Conservation (phyloP, 2,113 vertebrate species). For the Numida meleagris region DNA sequence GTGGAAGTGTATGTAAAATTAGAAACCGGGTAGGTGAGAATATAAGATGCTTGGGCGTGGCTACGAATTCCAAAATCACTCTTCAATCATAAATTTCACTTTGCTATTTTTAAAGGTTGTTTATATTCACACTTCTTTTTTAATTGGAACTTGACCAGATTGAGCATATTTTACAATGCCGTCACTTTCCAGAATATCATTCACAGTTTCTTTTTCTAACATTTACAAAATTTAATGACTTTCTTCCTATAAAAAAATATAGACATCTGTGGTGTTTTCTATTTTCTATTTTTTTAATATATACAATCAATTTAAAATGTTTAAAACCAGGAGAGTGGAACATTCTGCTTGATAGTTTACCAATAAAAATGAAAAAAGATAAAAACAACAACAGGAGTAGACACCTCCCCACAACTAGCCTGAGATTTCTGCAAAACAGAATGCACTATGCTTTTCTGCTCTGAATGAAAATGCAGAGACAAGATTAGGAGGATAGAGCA, state of each 20-base stretch:
- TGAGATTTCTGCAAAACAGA: not conserved
- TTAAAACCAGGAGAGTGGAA: conserved; percentile 45
- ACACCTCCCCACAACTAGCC: not conserved
- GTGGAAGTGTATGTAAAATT: conserved; percentile 18
- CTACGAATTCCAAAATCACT: conserved; percentile 6
- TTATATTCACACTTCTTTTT: conserved; percentile 65
- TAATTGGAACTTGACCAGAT: conserved; percentile 68
- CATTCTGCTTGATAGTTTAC: conserved; percentile 45
- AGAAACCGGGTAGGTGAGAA: conserved; percentile 28
- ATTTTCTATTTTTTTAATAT: not conserved
- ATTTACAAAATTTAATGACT: conserved; percentile 62
- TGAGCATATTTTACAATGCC: conserved; percentile 43
- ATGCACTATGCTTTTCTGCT: not conserved
- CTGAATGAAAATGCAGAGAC: not conserved
- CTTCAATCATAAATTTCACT: conserved; percentile 16
- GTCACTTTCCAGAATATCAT: conserved; percentile 52
- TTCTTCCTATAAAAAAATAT: conserved; percentile 54
- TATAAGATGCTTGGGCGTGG: conserved; percentile 28
- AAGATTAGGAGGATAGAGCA: not conserved
- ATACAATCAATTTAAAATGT: conserved; percentile 50
- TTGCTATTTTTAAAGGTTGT: conserved; percentile 63
- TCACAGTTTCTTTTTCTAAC: conserved; percentile 37
- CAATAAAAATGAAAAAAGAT: conserved; percentile 42
- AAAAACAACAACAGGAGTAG: conserved; percentile 16
- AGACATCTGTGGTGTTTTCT: conserved; percentile 17